Evolutionary conservation across 2,113 vertebrate species (phyloP).

Genomic region (Melanerpes aurifrons): DNA sequence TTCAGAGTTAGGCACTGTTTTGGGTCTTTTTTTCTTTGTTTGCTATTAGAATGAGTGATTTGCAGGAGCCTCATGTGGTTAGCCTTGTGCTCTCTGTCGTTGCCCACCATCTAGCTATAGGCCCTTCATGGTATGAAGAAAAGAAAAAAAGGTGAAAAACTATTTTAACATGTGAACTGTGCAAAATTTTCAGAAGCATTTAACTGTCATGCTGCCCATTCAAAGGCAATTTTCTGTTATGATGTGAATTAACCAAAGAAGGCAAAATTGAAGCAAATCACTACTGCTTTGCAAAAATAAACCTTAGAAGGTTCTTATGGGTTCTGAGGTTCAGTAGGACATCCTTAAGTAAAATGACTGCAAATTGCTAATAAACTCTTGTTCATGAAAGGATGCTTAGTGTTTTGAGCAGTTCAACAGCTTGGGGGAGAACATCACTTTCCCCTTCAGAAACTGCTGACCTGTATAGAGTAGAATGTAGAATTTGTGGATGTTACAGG

Average conservation of each 20-base stretch:
- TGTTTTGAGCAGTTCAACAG: not conserved
- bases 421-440: not conserved
- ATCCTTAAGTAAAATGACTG: not conserved
- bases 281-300: not conserved
- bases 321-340: not conserved
- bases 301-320: not conserved
- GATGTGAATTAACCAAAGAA: not conserved
- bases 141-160: not conserved
- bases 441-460: not conserved
- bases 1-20: not conserved
- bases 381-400: not conserved
- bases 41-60: not conserved
- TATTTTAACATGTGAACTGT: not conserved
- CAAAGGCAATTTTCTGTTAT: not conserved
- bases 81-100: not conserved
- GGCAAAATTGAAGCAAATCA: not conserved
- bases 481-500: not conserved
- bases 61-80: not conserved
- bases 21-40: not conserved
- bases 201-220: not conserved
- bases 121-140: not conserved
- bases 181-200: not conserved
- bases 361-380: not conserved
- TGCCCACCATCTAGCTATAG: not conserved
- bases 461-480: not conserved